phyloP scores from a whole-genome alignment of 2,113 vertebrate genomes.

The Agapornis roseicollis region DNA sequence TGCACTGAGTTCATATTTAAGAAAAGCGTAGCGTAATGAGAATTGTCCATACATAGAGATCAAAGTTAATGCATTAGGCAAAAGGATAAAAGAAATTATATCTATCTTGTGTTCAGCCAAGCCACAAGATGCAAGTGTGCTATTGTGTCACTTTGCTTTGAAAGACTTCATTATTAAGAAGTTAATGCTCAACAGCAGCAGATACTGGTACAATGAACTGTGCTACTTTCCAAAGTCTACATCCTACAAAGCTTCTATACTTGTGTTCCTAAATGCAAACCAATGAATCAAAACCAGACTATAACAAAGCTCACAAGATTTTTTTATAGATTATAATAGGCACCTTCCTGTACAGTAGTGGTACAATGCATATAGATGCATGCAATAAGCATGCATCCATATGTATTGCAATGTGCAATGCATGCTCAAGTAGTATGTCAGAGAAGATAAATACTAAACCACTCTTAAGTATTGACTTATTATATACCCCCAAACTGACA shows the following conservation, averaged over 20 bases:
- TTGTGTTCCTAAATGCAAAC: slow-evolving; percentile 35
- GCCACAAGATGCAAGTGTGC: slow-evolving; percentile 49
- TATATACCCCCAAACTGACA: background rate
- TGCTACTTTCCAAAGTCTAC: background rate
- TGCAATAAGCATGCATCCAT: background rate
- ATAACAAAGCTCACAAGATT: background rate
- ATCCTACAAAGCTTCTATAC: slow-evolving; percentile 22
- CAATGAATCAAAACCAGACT: background rate
- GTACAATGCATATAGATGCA: background rate
- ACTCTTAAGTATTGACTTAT: background rate
- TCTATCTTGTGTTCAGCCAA: slow-evolving; percentile 40
- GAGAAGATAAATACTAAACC: background rate
- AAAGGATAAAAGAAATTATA: slow-evolving; percentile 46
- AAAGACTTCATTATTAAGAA: slow-evolving; percentile 68
- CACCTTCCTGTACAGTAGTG: background rate
- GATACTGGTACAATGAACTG: background rate
- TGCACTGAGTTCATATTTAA: slow-evolving; percentile 18
- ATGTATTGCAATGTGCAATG: background rate
- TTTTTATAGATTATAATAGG: background rate
- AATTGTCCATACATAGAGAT: slow-evolving; percentile 56
- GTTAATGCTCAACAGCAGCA: slow-evolving; percentile 21
- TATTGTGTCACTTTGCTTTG: slow-evolving; percentile 50
- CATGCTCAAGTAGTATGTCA: background rate
- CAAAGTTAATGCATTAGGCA: slow-evolving; percentile 51
- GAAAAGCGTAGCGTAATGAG: slow-evolving; percentile 36